These are phyloP conservation scores for Natator depressus DNA, from an alignment of 2,113 vertebrate species.

Conservation along the genomic window DNA sequence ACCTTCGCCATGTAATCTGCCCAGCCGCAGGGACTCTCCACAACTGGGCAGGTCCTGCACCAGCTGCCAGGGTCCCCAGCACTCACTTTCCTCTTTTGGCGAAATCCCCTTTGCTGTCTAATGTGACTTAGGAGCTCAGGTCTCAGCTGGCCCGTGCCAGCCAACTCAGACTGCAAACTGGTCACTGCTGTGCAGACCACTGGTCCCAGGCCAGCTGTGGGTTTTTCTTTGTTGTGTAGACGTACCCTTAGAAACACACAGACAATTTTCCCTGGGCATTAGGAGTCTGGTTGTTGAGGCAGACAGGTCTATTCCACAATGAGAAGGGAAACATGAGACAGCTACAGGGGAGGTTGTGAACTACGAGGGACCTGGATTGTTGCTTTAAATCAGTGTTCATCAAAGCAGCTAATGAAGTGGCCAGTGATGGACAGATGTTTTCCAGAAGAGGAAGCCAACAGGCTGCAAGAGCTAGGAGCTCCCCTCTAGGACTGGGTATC, in stretches of 20 bases:
- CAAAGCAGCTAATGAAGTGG: neutral
- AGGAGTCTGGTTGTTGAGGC: neutral
- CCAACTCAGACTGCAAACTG: no score
- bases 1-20: accelerated
- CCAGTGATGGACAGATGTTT: neutral
- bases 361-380: neutral
- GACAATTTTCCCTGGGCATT: neutral
- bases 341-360: neutral
- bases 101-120: neutral
- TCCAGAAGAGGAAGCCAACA: neutral
- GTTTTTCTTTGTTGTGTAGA: neutral
- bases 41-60: neutral
- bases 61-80: neutral
- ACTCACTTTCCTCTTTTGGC: neutral
- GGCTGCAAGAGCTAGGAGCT: neutral
- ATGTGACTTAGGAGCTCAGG: neutral
- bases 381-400: neutral
- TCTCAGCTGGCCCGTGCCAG: neutral
- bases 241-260: neutral
- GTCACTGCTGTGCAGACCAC: neutral
- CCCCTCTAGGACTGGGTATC: accelerated
- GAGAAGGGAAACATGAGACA: neutral
- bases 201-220: no score
- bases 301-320: neutral
- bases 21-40: neutral